Percentiles rank a stretch among this genome's conserved stretches.
phyloP scores from a whole-genome alignment of 2,113 vertebrate species.

The Paradoxurus hermaphroditus region DNA sequence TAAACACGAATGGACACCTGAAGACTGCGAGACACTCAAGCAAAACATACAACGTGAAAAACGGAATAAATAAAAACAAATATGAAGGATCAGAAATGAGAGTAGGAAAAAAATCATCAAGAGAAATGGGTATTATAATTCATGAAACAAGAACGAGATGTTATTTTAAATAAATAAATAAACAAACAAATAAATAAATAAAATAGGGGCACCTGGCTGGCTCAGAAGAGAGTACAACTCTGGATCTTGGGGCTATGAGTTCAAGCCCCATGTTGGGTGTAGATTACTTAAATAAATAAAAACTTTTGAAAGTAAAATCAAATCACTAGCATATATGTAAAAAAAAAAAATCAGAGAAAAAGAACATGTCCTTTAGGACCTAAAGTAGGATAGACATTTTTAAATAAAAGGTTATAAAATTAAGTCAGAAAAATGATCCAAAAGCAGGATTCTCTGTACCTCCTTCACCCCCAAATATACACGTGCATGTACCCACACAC shows the following conservation, averaged over 20 bases:
- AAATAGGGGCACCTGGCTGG: not conserved
- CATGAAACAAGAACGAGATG: not conserved
- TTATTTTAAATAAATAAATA: not conserved
- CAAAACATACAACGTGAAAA: not conserved
- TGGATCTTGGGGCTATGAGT: not conserved
- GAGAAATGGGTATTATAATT: not conserved
- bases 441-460: not conserved
- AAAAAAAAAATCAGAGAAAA: not conserved
- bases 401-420: not conserved
- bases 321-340: not conserved
- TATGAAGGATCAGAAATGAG: not conserved
- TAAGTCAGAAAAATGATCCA: not conserved
- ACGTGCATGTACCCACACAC: not conserved
- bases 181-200: too few relatives aligned
- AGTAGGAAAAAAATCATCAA: not conserved
- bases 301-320: not conserved
- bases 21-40: not conserved
- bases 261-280: not conserved
- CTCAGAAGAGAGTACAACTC: not conserved
- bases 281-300: not conserved
- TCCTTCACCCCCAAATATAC: not conserved
- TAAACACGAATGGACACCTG: not conserved
- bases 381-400: not conserved
- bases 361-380: not conserved
- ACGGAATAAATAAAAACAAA: constrained; percentile 12